Conservation (phyloP, 2,797 vertebrate species). For the Pangasius mekongensis region DNA sequence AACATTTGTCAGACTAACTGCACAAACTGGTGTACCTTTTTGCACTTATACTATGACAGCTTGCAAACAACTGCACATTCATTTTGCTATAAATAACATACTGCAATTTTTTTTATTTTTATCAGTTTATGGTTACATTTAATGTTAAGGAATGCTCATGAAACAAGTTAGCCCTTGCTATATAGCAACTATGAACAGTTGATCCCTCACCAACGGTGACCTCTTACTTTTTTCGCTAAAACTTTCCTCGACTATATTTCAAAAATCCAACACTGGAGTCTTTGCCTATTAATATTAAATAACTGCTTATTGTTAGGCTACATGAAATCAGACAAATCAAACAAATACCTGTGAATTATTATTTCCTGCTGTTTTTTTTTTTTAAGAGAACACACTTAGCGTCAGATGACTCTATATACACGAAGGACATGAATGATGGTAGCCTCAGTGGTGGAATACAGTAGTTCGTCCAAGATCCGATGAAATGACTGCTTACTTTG, state of each 20-base stretch:
- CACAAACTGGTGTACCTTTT: too few species aligned
- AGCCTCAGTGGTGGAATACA: neutral
- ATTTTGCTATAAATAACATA: too few species aligned
- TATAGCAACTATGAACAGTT: too few species aligned
- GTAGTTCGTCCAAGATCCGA: neutral
- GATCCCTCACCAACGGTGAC: too few species aligned
- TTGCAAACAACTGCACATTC: too few species aligned
- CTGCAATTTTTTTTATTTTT: too few species aligned
- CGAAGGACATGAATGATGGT: neutral
- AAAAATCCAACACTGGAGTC: too few species aligned
- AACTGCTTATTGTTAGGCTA: neutral
- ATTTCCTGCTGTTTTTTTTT: neutral
- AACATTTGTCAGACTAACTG: too few species aligned
- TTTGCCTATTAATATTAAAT: neutral
- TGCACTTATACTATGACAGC: too few species aligned
- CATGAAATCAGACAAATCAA: neutral
- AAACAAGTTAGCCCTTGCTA: too few species aligned
- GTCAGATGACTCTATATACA: neutral
- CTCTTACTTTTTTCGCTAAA: neutral
- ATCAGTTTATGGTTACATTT: too few species aligned
- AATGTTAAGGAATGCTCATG: too few species aligned
- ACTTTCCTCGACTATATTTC: neutral
- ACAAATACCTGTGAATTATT: neutral
- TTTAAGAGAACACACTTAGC: neutral
- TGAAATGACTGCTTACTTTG: slow-evolving; percentile 79